Evolutionary conservation across 1,140 invertebrate genomes (phyloP), one percentile per base, ranked within the genome.

Genomic region (Heliothis virescens): DNA sequence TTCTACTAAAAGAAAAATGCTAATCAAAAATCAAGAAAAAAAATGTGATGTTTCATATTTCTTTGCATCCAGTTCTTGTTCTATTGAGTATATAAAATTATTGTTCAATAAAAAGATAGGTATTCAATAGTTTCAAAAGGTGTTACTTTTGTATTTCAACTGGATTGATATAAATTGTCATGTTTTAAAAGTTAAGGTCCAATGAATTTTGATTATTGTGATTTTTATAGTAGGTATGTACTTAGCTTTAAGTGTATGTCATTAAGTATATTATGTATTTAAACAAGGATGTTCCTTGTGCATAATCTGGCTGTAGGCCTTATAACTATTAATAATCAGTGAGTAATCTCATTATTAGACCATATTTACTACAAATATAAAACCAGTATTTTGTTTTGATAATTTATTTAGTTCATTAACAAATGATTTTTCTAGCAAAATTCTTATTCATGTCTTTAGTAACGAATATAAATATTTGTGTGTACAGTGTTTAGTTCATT

Each of bases 371-470:
- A 15, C 67, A 71, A 50, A 52, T 29, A n/a, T 21, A 71, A 71
- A 52, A 5, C 29, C 67, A 71, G 48, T 71, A 53, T 53, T 71
- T 71, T 71, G 52, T 48, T 71, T 71, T 71, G 21, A 71, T 53
- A 52, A 52, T 71, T 52, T 71, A 52, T 50, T 18, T 5, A 48
- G 29, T 18, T 16, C 13, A 53, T 50, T 29, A 7, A 52, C 13
- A 71, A 50, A 12, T 53, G 48, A 71, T 29, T 71, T 71, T 29
- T 11, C 21, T 53, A 53, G 15, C 34, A 47, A 47, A 16, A 15
- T 12, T n/a, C n/a, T 48, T n/a, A n/a, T 71, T 69, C 12, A 71
- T 34, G n/a, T 71, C 48, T 55, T 69, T 71, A 7, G 67, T 71
- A 52, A 29, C 3, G 29, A 55, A 71, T 16, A 29, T 11, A 63